Evolutionary conservation across 2,888 invertebrate species (phyloP).

Genomic region (Sycophila texana): DNA sequence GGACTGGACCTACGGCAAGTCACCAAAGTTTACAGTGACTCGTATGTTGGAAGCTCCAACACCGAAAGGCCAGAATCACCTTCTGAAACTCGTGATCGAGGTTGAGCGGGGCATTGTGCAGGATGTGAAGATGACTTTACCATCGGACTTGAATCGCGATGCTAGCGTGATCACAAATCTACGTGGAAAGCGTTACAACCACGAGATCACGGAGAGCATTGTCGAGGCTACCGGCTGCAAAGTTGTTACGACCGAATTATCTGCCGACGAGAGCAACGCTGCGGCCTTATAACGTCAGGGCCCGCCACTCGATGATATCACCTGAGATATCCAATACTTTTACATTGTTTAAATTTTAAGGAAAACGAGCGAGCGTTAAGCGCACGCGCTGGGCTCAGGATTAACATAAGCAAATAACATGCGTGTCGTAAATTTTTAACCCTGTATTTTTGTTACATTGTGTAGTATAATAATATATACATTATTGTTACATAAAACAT

Average conservation of each 20-base stretch:
- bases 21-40: constrained; percentile 88
- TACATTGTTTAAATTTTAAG: constrained; percentile 20
- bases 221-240: constrained; percentile 75
- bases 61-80: constrained; percentile 60
- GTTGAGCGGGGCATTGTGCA: constrained; percentile 82
- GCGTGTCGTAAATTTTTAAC: constrained; percentile 23
- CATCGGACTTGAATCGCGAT: constrained; percentile 81
- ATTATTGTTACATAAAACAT: constrained; percentile 50
- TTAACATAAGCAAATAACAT: background rate
- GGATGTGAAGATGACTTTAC: constrained; percentile 82
- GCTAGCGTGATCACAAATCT: constrained; percentile 82
- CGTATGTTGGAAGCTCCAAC: constrained; percentile 80
- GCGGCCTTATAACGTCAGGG: constrained; percentile 68
- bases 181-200: constrained; percentile 81
- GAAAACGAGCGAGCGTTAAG: constrained; percentile 21
- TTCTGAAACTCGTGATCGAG: constrained; percentile 80
- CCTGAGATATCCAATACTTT: constrained; percentile 42
- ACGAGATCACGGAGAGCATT: constrained; percentile 79
- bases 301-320: constrained; percentile 47
- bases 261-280: constrained; percentile 66
- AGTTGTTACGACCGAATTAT: constrained; percentile 61
- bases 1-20: constrained; percentile 93
- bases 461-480: constrained; percentile 50
- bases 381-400: background rate
- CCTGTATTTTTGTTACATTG: constrained; percentile 50